Conservation (phyloP, 2,797 vertebrate species). For the Chaetodon trifasciatus region DNA sequence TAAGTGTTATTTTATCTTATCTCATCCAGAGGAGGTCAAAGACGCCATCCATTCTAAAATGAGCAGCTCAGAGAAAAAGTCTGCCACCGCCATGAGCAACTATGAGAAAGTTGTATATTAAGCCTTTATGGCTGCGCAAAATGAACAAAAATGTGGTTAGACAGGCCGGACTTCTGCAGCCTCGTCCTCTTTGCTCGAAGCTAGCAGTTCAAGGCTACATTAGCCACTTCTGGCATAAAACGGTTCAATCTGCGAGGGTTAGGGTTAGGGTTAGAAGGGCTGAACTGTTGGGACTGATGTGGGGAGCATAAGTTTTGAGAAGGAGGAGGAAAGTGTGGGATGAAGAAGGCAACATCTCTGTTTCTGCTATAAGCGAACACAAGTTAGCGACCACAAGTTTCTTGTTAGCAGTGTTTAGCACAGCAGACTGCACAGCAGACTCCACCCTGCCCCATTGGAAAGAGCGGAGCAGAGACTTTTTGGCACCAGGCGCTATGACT, state of each 20-base stretch:
- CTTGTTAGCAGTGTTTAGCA: not conserved
- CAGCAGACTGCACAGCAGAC: too few relatives aligned
- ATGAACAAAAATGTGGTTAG: too few relatives aligned
- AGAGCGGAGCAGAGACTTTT: not conserved
- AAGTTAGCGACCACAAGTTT: not conserved
- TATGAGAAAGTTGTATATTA: too few relatives aligned
- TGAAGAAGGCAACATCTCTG: not conserved
- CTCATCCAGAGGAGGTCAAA: not conserved
- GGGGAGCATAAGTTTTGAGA: not conserved
- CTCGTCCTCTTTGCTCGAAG: too few relatives aligned
- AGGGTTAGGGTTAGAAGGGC: too few relatives aligned
- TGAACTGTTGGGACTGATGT: not conserved
- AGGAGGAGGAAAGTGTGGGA: not conserved
- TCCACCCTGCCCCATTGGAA: not conserved
- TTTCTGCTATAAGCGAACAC: not conserved
- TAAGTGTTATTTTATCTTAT: constrained; percentile 59
- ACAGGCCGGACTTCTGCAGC: too few relatives aligned
- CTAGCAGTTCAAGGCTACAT: not conserved
- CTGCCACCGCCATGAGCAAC: too few relatives aligned
- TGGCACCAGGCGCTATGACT: not conserved
- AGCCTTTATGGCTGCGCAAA: too few relatives aligned
- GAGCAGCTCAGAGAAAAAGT: not conserved
- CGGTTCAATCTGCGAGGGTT: too few relatives aligned
- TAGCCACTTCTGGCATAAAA: not conserved
- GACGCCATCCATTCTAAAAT: not conserved